These are phyloP conservation scores for Labeo catla DNA, from an alignment of 2,113 vertebrate species.

Conservation along the genomic window DNA sequence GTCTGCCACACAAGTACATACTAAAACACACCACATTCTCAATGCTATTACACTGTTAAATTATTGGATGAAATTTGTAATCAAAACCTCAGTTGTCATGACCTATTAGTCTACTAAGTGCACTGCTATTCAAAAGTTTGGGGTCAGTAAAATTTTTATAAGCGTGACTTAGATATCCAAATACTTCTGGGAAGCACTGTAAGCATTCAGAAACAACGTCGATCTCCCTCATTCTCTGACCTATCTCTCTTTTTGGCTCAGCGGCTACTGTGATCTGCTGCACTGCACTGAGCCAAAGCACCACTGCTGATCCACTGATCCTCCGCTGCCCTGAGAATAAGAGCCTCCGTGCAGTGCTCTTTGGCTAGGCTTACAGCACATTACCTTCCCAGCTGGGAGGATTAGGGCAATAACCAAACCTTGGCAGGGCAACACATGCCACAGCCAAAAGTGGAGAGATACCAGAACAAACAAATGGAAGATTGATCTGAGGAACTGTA, in stretches of 20 bases:
- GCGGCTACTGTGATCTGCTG: conserved; percentile 19
- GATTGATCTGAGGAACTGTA: conserved; percentile 21
- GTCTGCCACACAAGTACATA: neutral
- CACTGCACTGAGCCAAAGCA: conserved; percentile 39
- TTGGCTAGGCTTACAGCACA: conserved; percentile 43
- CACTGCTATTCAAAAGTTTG: neutral
- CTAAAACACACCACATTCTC: neutral
- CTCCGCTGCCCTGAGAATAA: conserved; percentile 41
- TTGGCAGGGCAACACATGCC: conserved; percentile 44
- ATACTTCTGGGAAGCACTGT: neutral
- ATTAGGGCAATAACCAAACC: conserved; percentile 59
- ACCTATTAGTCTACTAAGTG: neutral
- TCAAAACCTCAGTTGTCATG: neutral
- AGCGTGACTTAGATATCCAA: neutral
- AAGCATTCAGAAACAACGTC: neutral
- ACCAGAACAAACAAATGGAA: conserved; percentile 13
- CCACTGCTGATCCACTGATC: conserved; percentile 46
- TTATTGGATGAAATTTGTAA: neutral
- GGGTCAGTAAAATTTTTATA: neutral
- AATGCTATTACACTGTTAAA: neutral
- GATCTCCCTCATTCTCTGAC: conserved; percentile 8
- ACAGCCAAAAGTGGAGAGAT: conserved; percentile 7
- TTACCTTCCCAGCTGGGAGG: conserved; percentile 55
- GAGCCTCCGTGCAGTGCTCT: conserved; percentile 40
- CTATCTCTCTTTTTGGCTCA: neutral